A percentile compares a stretch with the other conserved stretches of the same genome.
These are phyloP conservation scores for Dendrolimus pini DNA, from an alignment of 2,888 invertebrate genomes.

Conservation along the genomic window DNA sequence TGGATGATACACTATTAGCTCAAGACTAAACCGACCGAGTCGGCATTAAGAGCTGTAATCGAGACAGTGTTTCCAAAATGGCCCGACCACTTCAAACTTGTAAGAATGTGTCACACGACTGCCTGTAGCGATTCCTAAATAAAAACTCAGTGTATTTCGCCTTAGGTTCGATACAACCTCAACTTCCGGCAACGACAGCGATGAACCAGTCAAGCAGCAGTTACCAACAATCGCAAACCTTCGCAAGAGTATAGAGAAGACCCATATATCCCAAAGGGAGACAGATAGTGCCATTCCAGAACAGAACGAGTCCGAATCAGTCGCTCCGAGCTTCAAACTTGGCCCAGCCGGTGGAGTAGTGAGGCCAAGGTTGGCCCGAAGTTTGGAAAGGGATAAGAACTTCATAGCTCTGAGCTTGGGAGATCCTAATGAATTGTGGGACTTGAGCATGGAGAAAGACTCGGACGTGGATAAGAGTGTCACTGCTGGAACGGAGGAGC, in stretches of 20 bases:
- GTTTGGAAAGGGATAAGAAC: conserved; percentile 54
- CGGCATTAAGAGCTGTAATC: no score
- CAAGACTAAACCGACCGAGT: no score
- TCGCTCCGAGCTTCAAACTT: conserved; percentile 80
- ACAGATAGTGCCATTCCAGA: conserved; percentile 55
- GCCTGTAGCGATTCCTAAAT: no score
- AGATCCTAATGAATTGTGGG: conserved; percentile 62
- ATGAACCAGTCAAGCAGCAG: conserved; percentile 60
- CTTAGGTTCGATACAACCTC: conserved; percentile 76
- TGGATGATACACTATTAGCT: no score
- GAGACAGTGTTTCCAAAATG: no score
- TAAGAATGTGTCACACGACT: no score
- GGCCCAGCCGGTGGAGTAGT: conserved; percentile 74
- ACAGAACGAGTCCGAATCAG: conserved; percentile 50
- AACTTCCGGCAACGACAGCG: conserved; percentile 81
- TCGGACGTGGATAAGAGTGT: conserved; percentile 76
- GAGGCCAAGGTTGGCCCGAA: conserved; percentile 51
- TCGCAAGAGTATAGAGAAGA: conserved; percentile 64
- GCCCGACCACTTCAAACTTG: no score
- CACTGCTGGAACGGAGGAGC: conserved; percentile 82
- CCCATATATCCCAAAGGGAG: conserved; percentile 57
- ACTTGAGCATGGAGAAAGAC: conserved; percentile 61
- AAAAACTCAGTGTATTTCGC: no score
- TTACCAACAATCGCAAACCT: conserved; percentile 55
- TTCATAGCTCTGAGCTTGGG: conserved; percentile 60